Percentiles rank a stretch among this genome's conserved stretches.
Conservation (phyloP, 2,888 invertebrate species). For the Clivina fossor region DNA sequence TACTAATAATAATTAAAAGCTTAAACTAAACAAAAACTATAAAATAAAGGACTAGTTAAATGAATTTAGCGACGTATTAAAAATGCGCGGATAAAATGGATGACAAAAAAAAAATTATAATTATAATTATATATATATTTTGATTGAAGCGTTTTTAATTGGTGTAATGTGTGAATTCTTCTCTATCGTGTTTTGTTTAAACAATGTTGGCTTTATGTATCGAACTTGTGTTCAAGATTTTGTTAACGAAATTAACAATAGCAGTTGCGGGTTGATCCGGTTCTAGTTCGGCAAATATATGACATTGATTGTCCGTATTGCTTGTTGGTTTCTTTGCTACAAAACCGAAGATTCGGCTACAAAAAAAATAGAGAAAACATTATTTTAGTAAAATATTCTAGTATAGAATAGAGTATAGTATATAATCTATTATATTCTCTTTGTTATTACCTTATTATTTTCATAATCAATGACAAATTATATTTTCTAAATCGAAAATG, state of each 20-base stretch:
- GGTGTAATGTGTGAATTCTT: too few relatives aligned
- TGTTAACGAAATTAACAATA: conserved; percentile 86
- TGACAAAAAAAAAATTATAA: conserved; percentile 17
- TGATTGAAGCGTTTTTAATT: conserved; percentile 19
- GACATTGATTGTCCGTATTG: conserved; percentile 91
- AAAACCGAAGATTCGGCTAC: conserved; percentile 91
- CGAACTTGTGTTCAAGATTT: conserved; percentile 67
- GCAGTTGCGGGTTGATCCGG: conserved; percentile 93
- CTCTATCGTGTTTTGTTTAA: too few relatives aligned
- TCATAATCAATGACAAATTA: too few relatives aligned
- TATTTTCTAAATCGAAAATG: too few relatives aligned
- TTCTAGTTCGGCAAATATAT: conserved; percentile 94
- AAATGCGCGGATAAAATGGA: conserved; percentile 10
- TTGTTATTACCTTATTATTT: too few relatives aligned
- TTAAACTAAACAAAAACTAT: conserved; percentile 27
- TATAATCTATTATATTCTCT: too few relatives aligned
- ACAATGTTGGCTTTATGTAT: conserved; percentile 58
- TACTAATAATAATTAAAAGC: conserved; percentile 13
- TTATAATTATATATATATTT: conserved; percentile 7
- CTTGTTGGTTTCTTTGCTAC: conserved; percentile 87
- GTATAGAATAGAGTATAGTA: too few relatives aligned
- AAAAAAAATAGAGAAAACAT: conserved; percentile 44
- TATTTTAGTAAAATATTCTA: neutral
- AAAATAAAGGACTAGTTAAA: conserved; percentile 31
- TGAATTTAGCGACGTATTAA: conserved; percentile 28